Conservation (phyloP, 1,140 invertebrate species). For the Apis florea region DNA sequence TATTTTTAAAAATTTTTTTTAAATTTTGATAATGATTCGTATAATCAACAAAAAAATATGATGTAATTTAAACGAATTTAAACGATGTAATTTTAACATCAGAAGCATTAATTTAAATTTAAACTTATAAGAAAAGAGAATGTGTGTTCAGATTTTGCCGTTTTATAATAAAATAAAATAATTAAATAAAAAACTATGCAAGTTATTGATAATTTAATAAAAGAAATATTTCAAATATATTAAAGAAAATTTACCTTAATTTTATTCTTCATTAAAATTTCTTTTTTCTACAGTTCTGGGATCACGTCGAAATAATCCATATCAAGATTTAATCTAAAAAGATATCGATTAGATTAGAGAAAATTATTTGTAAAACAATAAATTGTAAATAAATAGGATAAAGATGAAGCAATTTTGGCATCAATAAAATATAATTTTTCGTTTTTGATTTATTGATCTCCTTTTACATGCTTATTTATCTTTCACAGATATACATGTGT, state of each 20-base stretch:
- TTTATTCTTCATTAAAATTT: background rate
- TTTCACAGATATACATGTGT: constrained; percentile 52
- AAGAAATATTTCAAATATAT: background rate
- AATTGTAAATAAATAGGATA: background rate
- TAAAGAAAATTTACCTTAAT: constrained; percentile 10
- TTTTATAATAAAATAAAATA: background rate
- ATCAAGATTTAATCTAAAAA: constrained; percentile 13
- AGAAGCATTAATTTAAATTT: too few relatives aligned
- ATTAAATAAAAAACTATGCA: background rate
- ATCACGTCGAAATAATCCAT: background rate
- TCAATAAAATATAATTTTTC: constrained; percentile 45
- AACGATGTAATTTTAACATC: too few relatives aligned
- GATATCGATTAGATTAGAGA: background rate
- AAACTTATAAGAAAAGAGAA: too few relatives aligned
- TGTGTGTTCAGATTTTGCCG: background rate
- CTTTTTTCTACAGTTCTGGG: background rate
- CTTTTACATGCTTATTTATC: constrained; percentile 25
- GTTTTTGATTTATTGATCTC: constrained; percentile 62
- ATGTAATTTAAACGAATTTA: constrained; percentile 14
- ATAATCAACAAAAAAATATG: too few relatives aligned
- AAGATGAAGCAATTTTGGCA: background rate
- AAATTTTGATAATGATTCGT: too few relatives aligned
- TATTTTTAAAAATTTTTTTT: too few relatives aligned
- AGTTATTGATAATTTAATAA: background rate
- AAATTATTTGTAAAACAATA: background rate